A percentile compares a stretch with the other conserved stretches of the same genome.
These are phyloP conservation scores for Zaprionus vittiger DNA, from an alignment of 1,140 invertebrate species.

Conservation along the genomic window DNA sequence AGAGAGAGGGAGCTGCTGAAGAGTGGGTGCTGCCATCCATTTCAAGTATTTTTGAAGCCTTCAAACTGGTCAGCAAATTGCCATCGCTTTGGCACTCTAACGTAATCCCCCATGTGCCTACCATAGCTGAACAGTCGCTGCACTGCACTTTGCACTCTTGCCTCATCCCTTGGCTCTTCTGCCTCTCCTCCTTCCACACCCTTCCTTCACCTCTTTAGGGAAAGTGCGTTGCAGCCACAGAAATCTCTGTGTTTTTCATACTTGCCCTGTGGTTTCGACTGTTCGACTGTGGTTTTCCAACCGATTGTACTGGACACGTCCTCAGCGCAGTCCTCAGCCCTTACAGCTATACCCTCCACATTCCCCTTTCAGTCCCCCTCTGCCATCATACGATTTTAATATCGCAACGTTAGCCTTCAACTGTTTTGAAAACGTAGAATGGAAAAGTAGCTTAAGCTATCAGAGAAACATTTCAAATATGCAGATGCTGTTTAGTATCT, in stretches of 20 bases:
- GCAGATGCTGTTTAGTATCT: neutral
- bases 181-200: neutral
- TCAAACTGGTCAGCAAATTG: slow-evolving; percentile 11
- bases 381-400: neutral
- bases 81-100: slow-evolving; percentile 15
- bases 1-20: neutral
- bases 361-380: neutral
- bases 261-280: slow-evolving; percentile 13
- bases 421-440: neutral
- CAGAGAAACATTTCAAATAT: neutral
- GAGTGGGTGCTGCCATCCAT: neutral
- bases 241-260: slow-evolving; percentile 25
- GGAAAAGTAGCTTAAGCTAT: slow-evolving; percentile 11
- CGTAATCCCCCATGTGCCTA: slow-evolving; percentile 3
- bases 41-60: slow-evolving; percentile 8
- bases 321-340: neutral
- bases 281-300: slow-evolving; percentile 8
- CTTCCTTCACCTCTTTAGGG: neutral
- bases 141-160: neutral
- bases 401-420: neutral
- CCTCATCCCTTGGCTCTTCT: neutral
- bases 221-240: slow-evolving; percentile 12
- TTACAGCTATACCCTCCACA: neutral
- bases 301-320: neutral
- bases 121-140: neutral